Conservation (phyloP, 2,797 vertebrate species). For the Tokudaia tokunoshimensis region DNA sequence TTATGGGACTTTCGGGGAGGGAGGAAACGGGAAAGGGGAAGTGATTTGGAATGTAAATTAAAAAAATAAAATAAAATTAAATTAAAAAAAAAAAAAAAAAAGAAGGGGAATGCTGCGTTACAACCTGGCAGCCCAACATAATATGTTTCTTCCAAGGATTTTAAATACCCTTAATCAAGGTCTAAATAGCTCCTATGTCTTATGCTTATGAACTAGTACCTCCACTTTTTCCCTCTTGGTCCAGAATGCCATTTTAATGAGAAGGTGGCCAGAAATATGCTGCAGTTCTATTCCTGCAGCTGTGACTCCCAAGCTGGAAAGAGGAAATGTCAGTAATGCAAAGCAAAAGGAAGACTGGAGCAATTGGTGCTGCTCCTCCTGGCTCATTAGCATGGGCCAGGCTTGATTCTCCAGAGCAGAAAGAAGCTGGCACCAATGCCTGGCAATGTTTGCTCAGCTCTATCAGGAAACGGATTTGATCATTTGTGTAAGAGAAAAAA, state of each 20-base stretch:
- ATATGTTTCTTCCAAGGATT: background rate
- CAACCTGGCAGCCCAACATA: background rate
- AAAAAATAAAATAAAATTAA: too few species aligned
- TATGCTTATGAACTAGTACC: background rate
- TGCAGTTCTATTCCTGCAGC: constrained; percentile 37
- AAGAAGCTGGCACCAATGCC: constrained; percentile 56
- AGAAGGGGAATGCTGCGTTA: background rate
- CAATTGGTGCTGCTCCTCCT: constrained; percentile 51
- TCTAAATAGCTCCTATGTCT: background rate
- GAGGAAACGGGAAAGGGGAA: too few species aligned
- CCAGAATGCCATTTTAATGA: constrained; percentile 63
- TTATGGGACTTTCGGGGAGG: too few species aligned
- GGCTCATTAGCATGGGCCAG: constrained; percentile 69
- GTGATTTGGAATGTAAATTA: too few species aligned
- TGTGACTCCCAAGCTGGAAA: constrained; percentile 64
- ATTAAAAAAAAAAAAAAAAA: too few species aligned
- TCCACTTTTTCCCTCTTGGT: constrained; percentile 2
- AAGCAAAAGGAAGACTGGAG: constrained; percentile 68
- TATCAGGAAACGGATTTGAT: constrained; percentile 60
- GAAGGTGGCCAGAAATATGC: constrained; percentile 39
- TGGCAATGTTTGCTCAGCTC: constrained; percentile 46
- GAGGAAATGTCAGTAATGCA: constrained; percentile 68
- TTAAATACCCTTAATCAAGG: background rate
- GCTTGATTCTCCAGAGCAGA: constrained; percentile 51
- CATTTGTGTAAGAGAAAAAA: constrained; percentile 43